A percentile compares a stretch with the other conserved stretches of the same genome.
phyloP scores from a whole-genome alignment of 2,113 vertebrate species.

The Nothoprocta perdicaria region DNA sequence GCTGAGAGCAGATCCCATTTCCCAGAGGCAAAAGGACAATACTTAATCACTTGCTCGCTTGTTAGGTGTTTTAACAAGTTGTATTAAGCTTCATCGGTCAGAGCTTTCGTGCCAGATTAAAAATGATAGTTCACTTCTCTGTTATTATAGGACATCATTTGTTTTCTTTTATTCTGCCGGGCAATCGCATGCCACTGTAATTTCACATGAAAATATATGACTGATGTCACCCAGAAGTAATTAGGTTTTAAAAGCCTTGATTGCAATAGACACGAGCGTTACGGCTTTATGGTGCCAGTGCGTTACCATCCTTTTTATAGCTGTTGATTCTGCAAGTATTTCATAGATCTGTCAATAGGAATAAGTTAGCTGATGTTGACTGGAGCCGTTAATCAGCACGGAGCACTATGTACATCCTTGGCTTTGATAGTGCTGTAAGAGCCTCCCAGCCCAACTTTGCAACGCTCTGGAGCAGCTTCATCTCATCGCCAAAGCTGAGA shows the following conservation, averaged over 20 bases:
- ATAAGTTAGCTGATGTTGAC: slow-evolving; percentile 63
- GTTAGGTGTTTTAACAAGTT: slow-evolving; percentile 75
- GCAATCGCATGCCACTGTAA: slow-evolving; percentile 59
- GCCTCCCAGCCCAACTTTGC: background rate
- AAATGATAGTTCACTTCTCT: slow-evolving; percentile 68
- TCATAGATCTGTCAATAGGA: slow-evolving; percentile 75
- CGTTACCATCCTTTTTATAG: slow-evolving; percentile 41
- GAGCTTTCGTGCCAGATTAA: slow-evolving; percentile 67
- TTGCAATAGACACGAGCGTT: slow-evolving; percentile 63
- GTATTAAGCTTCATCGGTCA: slow-evolving; percentile 68
- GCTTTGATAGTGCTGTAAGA: background rate
- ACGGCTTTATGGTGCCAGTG: slow-evolving; percentile 56
- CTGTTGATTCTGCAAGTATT: slow-evolving; percentile 74
- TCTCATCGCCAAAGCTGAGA: background rate
- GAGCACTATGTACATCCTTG: slow-evolving; percentile 24
- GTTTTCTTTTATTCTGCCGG: slow-evolving; percentile 71
- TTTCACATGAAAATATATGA: slow-evolving; percentile 72
- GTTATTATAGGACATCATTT: slow-evolving; percentile 66
- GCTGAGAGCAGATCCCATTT: slow-evolving; percentile 58
- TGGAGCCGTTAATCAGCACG: slow-evolving; percentile 64
- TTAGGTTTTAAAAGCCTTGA: slow-evolving; percentile 76
- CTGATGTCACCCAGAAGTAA: slow-evolving; percentile 73
- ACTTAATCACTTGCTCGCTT: slow-evolving; percentile 70
- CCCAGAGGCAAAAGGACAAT: slow-evolving; percentile 63
- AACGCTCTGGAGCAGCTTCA: background rate